Evolutionary conservation across 2,797 vertebrate species (phyloP).

Genomic region (Vultur gryphus): DNA sequence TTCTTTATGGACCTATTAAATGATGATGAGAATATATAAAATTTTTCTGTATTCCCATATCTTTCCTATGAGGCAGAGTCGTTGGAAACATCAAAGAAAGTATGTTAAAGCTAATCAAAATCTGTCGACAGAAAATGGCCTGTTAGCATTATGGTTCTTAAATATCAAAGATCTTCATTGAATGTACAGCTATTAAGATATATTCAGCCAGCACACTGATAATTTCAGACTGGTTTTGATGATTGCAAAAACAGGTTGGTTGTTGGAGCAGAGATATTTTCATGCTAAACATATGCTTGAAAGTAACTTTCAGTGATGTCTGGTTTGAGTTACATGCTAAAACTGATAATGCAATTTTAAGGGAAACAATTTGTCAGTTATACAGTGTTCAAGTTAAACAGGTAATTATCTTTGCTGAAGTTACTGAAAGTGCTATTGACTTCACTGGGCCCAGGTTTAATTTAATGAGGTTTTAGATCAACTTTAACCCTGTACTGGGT

Average conservation of each 20-base stretch:
- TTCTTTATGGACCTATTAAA: neutral
- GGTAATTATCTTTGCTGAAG: neutral
- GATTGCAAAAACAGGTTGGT: neutral
- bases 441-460: neutral
- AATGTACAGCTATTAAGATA: neutral
- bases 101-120: neutral
- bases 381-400: neutral
- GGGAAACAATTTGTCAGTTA: neutral
- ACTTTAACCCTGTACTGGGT: neutral
- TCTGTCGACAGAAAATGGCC: neutral
- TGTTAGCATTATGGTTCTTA: neutral
- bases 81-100: neutral
- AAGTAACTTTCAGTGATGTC: neutral
- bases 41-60: neutral
- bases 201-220: neutral
- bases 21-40: neutral
- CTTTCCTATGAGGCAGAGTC: neutral
- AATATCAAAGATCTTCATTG: neutral
- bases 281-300: neutral
- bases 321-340: neutral
- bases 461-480: neutral
- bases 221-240: neutral
- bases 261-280: neutral
- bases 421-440: neutral
- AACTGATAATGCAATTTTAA: neutral